These are phyloP conservation scores for Sebastiscus tertius DNA, from an alignment of 2,797 vertebrate species.

Conservation along the genomic window DNA sequence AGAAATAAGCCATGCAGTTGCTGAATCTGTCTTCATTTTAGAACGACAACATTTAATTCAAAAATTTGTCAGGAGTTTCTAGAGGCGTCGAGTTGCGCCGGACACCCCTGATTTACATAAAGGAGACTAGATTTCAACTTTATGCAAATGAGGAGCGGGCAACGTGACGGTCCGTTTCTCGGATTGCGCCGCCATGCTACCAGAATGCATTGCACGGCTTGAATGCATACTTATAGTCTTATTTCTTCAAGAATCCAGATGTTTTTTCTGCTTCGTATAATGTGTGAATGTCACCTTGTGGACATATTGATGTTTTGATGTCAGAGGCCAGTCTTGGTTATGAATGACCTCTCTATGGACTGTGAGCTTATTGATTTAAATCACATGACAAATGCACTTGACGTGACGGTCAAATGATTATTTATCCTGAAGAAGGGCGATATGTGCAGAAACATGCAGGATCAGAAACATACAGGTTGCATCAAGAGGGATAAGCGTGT, in stretches of 20 bases:
- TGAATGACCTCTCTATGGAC: slow-evolving; percentile 15
- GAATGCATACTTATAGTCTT: not conserved
- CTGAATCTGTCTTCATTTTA: too few relatives aligned
- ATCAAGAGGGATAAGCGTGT: not conserved
- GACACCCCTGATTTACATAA: too few relatives aligned
- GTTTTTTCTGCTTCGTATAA: not conserved
- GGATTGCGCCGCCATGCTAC: rapidly evolving
- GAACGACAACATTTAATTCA: rapidly evolving
- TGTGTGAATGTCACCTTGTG: not conserved
- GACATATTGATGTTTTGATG: slow-evolving; percentile 1
- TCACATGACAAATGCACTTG: slow-evolving; percentile 7
- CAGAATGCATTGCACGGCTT: too few relatives aligned
- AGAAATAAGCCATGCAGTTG: too few relatives aligned
- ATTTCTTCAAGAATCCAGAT: not conserved
- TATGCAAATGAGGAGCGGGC: too few relatives aligned
- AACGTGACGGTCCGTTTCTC: too few relatives aligned
- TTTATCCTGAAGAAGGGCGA: not conserved
- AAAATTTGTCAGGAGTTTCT: too few relatives aligned
- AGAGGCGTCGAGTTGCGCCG: rapidly evolving
- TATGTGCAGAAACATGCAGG: not conserved
- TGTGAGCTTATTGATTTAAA: slow-evolving; percentile 9
- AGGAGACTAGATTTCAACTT: too few relatives aligned
- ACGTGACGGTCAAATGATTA: not conserved
- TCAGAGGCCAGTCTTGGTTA: not conserved
- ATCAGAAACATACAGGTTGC: not conserved